phyloP scores from a whole-genome alignment of 1,140 invertebrate species.

The Cotesia chilonis region DNA sequence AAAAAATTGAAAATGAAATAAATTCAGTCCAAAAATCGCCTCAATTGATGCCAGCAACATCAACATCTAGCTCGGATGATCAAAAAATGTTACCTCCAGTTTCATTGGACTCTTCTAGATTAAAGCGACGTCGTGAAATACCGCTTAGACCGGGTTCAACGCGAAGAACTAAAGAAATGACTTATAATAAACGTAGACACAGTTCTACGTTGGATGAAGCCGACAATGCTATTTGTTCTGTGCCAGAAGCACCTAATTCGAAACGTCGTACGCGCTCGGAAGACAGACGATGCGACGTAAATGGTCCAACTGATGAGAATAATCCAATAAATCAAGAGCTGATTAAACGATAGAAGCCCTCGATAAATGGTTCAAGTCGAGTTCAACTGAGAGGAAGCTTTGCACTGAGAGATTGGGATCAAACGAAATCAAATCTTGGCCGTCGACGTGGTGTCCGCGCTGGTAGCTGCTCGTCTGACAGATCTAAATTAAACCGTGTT shows the following conservation, averaged over 20 bases:
- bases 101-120: conserved; percentile 5
- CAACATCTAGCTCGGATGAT: neutral
- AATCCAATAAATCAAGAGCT: conserved; percentile 56
- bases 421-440: conserved; percentile 45
- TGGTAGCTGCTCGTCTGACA: conserved; percentile 26
- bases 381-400: conserved; percentile 53
- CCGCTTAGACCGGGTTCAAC: conserved; percentile 16
- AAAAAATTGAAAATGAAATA: conserved; percentile 26
- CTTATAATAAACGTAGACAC: conserved; percentile 46
- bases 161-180: conserved; percentile 8
- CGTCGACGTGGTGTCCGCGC: no score
- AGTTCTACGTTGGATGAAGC: conserved; percentile 47
- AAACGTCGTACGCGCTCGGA: conserved; percentile 60
- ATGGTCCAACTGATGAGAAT: conserved; percentile 55
- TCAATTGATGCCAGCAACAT: conserved; percentile 30
- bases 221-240: conserved; percentile 29
- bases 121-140: neutral
- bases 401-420: conserved; percentile 55
- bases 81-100: neutral
- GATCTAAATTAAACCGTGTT: conserved; percentile 41
- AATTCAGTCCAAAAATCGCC: conserved; percentile 30
- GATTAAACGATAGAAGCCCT: conserved; percentile 55
- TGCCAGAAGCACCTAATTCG: conserved; percentile 42
- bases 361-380: conserved; percentile 54
- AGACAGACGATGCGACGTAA: conserved; percentile 42